A percentile compares a stretch with the other conserved stretches of the same genome.
Conservation (phyloP, 2,888 invertebrate genomes). For the Eucriotettix oculatus region DNA sequence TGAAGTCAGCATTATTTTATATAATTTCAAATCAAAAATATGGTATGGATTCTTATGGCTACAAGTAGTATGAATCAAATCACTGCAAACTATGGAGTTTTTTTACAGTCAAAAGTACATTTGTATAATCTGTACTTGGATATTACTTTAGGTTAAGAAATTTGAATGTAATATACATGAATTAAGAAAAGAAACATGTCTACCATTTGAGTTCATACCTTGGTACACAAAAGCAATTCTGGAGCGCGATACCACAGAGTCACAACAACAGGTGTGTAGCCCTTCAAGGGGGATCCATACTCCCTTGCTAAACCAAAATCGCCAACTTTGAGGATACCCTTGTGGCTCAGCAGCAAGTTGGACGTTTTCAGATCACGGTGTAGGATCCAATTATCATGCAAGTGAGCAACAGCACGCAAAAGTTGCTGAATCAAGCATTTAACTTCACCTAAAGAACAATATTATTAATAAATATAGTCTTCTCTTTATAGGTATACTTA, state of each 20-base stretch:
- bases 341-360: slow-evolving; percentile 88
- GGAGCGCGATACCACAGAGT: slow-evolving; percentile 98
- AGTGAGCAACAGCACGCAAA: slow-evolving; percentile 79
- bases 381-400: slow-evolving; percentile 98
- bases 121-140: no score
- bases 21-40: no score
- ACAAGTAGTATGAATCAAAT: no score
- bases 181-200: no score
- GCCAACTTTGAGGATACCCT: slow-evolving; percentile 65
- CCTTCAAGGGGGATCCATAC: slow-evolving; percentile 91
- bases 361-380: slow-evolving; percentile 97
- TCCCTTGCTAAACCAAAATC: slow-evolving; percentile 97
- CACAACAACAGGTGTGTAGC: slow-evolving; percentile 94
- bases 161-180: no score
- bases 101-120: no score
- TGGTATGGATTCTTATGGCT: no score
- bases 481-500: not conserved
- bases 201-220: slow-evolving; percentile 23
- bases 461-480: slow-evolving; percentile 15
- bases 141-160: no score
- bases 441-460: slow-evolving; percentile 51
- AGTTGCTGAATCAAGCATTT: slow-evolving; percentile 91
- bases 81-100: no score
- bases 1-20: no score
- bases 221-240: slow-evolving; percentile 78